A percentile compares a stretch with the other conserved stretches of the same genome.
Evolutionary conservation across 2,797 vertebrate species (phyloP).

Genomic region (Eulemur coronatus): DNA sequence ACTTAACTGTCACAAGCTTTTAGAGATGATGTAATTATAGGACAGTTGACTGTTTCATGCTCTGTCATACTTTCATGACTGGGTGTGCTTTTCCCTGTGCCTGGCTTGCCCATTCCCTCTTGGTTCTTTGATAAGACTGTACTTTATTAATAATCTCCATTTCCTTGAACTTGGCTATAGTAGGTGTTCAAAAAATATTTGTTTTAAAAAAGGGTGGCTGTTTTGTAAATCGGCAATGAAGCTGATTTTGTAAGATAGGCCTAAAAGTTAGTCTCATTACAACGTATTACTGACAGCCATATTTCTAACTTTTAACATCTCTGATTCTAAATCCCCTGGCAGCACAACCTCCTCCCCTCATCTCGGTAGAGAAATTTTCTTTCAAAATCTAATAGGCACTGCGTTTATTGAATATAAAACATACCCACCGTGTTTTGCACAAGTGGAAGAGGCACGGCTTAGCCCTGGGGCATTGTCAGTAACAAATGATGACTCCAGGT

Average conservation of each 20-base stretch:
- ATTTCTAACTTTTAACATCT: background rate
- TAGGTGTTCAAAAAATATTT: background rate
- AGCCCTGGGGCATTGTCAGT: background rate
- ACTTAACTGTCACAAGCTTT: background rate
- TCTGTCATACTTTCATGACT: background rate
- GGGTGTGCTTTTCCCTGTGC: background rate
- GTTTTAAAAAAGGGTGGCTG: background rate
- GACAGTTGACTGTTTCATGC: background rate
- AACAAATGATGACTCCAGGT: background rate
- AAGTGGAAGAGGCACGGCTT: slow-evolving; percentile 5
- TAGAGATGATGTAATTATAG: background rate
- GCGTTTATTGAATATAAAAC: background rate
- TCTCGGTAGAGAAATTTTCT: background rate
- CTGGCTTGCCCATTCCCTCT: background rate
- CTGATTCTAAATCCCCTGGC: background rate
- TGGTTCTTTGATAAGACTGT: background rate
- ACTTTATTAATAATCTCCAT: background rate
- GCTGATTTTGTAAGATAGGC: background rate
- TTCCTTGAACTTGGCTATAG: background rate
- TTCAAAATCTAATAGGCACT: background rate
- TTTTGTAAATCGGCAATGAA: background rate
- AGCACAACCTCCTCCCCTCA: background rate
- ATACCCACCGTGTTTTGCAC: background rate
- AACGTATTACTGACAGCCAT: background rate
- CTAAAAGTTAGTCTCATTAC: background rate